Base-by-base conservation (phyloP, 2,888 invertebrate genomes). In the Agrotis segetum region DNA sequence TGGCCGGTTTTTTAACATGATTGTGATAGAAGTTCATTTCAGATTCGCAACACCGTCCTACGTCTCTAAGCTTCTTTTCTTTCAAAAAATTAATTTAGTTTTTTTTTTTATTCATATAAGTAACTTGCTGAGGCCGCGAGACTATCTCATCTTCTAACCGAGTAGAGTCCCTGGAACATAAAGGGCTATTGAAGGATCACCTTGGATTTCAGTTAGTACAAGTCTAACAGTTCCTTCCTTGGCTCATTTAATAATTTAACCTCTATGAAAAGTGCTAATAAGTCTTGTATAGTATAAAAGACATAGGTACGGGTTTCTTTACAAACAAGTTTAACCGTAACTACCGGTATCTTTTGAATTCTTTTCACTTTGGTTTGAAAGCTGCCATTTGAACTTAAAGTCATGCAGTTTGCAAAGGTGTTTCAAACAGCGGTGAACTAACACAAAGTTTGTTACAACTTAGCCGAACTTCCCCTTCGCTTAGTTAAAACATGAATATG, bases 401-500 rank as follows among this genome's bases (percentile, higher is more conserved):
- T 74, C 56, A 47, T 60, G 60, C 66, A 74, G 74, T 70, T 79
- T 53, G 49, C 69, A n/a, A 59, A 82, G 68, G 82, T 79, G 82
- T 76, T 76, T 56, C 55, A 59, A 73, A 74, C 58, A 66, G 68
- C 71, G 58, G 66, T 55, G 21, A 19, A 77, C 69, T 68, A 61
- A 21, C 14, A 19, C 19, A 29, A 75, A 79, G 67, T 79, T 79
- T 29, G 70, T 67, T 71, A 50, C 70, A 75, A 71, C 50, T 79
- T 81, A 61, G 49, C 61, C 40, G 0, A 69, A 79, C 73, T 82
- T 73, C 21, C 19, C 9, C 61, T 40, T n/a, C 44, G 59, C 59
- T 79, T 69, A 69, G 71, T 67, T 73, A 65, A 69, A 73, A 62
- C 76, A 76, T 67, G 75, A 82, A 69, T 75, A 79, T 72, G 56